Evolutionary conservation across 1,140 invertebrate species (phyloP), one percentile per base, ranked within the genome.

Genomic region (Trissolcus basalis): DNA sequence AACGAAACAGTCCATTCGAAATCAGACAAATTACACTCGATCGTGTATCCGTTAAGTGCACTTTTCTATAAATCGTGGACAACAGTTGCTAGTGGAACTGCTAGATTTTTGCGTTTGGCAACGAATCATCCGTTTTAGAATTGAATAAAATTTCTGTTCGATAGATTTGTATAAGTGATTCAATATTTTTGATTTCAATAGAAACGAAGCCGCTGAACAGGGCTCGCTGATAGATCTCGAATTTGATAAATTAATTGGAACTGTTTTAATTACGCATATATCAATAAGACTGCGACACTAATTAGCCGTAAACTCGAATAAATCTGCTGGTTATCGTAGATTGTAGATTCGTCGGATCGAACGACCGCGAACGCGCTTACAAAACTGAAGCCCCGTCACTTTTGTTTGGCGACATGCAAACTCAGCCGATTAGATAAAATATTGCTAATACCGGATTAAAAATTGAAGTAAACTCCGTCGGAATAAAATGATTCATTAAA

Each of bases 11-110:
- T n/a, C n/a, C 19, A 11, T 32, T 33, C 32, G n/a, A 13, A 35
- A 16, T 47, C 4, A 8, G 51, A 48, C 45, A 35, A 59, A 59
- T 48, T 54, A 39, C 48, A 54, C 51, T 61, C 19, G 8, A 49
- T 61, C 67, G 43, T 48, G 44, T 41, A 43, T 55, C 11, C 33
- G 48, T 61, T 72, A 72, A 72, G 60, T 72, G 70, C 70, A 74
- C 70, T 74, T 74, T 67, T 74, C 70, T 74, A 74, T 45, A 55
- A 16, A 43, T 50, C 55, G 45, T 56, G 63, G 63, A 61, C 33
- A 15, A 49, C 9, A 19, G 16, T 59, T 65, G 47, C 55, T 73
- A 60, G 43, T 53, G n/a, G 54, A 67, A 49, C 51, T 61, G 49
- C 35, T 67, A 14, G 36, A 3, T 60, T 47, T 60, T 56, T 45